Conservation (phyloP, 2,113 vertebrate species). For the Chaetorhynchus papuensis region DNA sequence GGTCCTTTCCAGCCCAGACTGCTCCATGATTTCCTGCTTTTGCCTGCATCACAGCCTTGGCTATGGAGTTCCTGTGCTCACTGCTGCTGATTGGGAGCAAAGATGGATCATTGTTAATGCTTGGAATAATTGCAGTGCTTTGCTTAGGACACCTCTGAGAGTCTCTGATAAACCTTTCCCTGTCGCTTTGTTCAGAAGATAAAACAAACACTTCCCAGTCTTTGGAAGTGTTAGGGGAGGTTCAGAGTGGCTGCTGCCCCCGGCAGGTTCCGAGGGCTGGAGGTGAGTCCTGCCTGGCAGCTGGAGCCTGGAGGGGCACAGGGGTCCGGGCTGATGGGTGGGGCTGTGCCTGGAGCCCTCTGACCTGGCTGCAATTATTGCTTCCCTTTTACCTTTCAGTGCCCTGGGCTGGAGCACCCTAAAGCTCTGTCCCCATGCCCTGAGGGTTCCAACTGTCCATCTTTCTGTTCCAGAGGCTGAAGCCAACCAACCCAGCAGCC, state of each 20-base stretch:
- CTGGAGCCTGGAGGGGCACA: background rate
- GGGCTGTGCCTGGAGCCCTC: background rate
- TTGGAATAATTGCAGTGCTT: background rate
- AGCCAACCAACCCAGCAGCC: conserved; percentile 93
- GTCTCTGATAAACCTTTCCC: background rate
- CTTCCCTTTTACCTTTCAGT: background rate
- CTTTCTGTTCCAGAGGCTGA: conserved; percentile 81
- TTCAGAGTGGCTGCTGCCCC: background rate
- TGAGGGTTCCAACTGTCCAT: accelerated
- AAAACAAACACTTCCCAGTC: background rate
- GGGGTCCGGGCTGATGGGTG: background rate
- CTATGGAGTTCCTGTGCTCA: background rate
- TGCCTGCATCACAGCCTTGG: background rate
- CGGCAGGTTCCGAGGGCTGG: accelerated
- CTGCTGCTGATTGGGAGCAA: background rate
- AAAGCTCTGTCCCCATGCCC: background rate
- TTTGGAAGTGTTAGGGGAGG: background rate
- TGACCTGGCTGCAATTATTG: accelerated
- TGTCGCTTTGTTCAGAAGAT: background rate
- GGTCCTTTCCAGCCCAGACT: background rate
- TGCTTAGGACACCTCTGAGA: background rate
- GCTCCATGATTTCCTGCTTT: background rate
- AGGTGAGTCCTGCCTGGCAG: background rate
- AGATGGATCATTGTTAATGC: background rate
- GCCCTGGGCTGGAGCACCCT: background rate